A percentile compares a stretch with the other conserved stretches of the same genome.
Conservation (phyloP, 2,888 invertebrate genomes). For the Chaetogeoica ovagalla region DNA sequence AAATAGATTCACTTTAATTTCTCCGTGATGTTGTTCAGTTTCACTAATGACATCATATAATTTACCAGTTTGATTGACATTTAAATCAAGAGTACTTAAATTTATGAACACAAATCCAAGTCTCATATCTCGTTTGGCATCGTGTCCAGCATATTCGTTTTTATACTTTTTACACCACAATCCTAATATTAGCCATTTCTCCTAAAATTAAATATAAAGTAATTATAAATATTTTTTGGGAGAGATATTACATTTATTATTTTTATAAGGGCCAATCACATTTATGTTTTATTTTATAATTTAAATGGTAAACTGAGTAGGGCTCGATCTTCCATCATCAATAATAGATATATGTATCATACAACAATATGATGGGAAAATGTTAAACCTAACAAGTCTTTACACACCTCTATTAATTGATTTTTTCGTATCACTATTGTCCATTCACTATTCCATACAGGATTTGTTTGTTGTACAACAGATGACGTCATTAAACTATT, state of each 20-base stretch:
- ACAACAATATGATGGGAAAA: neutral
- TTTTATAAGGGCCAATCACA: too few species aligned
- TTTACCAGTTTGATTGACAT: neutral
- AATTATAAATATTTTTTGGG: neutral
- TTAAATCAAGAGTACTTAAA: neutral
- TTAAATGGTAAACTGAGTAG: too few species aligned
- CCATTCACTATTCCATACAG: slow-evolving; percentile 40
- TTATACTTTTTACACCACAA: slow-evolving; percentile 43
- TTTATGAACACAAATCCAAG: slow-evolving; percentile 36
- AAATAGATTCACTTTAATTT: slow-evolving; percentile 29
- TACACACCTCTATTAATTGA: slow-evolving; percentile 32
- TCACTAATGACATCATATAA: slow-evolving; percentile 45
- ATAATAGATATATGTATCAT: too few species aligned
- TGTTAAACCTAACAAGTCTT: neutral
- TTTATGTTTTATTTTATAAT: too few species aligned
- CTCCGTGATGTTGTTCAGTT: slow-evolving; percentile 31
- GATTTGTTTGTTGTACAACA: slow-evolving; percentile 30
- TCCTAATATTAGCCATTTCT: slow-evolving; percentile 37
- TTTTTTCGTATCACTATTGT: neutral
- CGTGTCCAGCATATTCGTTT: slow-evolving; percentile 46
- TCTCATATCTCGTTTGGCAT: slow-evolving; percentile 19
- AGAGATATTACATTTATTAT: neutral
- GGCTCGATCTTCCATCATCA: too few species aligned
- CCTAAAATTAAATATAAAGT: neutral
- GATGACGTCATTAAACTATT: slow-evolving; percentile 18